A percentile compares a stretch with the other conserved stretches of the same genome.
phyloP scores from a whole-genome alignment of 2,888 invertebrate species.

The Plagodis pulveraria region DNA sequence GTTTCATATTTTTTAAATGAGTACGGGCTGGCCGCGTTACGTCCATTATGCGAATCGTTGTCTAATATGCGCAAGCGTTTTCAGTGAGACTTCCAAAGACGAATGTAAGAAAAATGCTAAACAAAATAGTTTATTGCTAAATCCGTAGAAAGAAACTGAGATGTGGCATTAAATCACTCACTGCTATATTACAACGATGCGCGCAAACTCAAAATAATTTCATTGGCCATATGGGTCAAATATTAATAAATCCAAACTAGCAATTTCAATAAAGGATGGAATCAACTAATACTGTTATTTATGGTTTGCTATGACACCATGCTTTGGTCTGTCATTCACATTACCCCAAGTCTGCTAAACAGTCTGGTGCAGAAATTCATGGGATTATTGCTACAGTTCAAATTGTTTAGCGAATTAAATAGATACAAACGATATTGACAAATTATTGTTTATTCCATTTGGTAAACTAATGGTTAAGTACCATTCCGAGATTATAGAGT shows the following conservation, averaged over 20 bases:
- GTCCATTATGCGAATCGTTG: too few species aligned
- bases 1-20: too few species aligned
- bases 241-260: slow-evolving; percentile 53
- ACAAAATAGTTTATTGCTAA: too few species aligned
- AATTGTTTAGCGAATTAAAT: slow-evolving; percentile 43
- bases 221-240: slow-evolving; percentile 13
- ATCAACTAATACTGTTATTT: slow-evolving; percentile 72
- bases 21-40: too few species aligned
- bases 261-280: slow-evolving; percentile 21
- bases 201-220: background rate
- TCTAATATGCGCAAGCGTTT: too few species aligned
- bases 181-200: too few species aligned
- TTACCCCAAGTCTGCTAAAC: slow-evolving; percentile 47
- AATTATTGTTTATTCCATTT: background rate
- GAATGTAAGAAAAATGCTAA: too few species aligned
- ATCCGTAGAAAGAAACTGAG: too few species aligned
- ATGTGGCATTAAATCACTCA: too few species aligned
- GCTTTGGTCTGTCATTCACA: slow-evolving; percentile 16
- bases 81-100: too few species aligned
- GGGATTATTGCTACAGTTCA: slow-evolving; percentile 61
- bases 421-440: slow-evolving; percentile 43
- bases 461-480: too few species aligned
- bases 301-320: slow-evolving; percentile 64
- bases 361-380: slow-evolving; percentile 51
- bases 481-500: too few species aligned